Evolutionary conservation across 2,113 vertebrate genomes (phyloP).

Genomic region (Phrynosoma blainvillii): DNA sequence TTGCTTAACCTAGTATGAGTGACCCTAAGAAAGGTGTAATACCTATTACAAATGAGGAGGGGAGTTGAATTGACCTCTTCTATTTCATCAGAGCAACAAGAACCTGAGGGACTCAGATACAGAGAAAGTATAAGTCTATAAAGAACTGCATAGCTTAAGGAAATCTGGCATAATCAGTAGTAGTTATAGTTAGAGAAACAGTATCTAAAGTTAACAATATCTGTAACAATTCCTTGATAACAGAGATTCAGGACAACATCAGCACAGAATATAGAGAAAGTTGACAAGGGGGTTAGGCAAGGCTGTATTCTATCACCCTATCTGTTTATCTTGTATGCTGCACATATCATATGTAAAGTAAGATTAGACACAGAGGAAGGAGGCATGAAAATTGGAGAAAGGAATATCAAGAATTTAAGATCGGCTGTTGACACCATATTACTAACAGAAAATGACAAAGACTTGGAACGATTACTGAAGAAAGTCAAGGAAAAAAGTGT

Average conservation of each 20-base stretch:
- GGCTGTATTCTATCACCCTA: too few relatives aligned
- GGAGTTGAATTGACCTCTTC: not conserved
- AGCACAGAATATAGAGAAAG: too few relatives aligned
- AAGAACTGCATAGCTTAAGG: not conserved
- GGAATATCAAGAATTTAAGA: too few relatives aligned
- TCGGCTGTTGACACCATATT: too few relatives aligned
- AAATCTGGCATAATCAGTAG: not conserved
- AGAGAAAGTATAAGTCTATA: not conserved
- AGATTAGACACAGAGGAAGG: too few relatives aligned
- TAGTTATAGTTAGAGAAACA: not conserved
- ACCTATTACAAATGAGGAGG: not conserved
- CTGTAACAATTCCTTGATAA: not conserved
- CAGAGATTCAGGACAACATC: not conserved
- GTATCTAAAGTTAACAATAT: not conserved
- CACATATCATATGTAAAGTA: too few relatives aligned
- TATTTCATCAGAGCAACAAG: not conserved
- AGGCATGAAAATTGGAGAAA: too few relatives aligned
- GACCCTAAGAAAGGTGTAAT: conserved; percentile 4
- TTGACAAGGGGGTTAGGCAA: too few relatives aligned
- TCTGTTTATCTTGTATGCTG: too few relatives aligned
- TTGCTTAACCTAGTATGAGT: not conserved
- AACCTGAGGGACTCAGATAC: not conserved
- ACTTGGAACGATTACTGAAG: too few relatives aligned
- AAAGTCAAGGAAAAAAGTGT: too few relatives aligned
- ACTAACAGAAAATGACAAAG: too few relatives aligned